These are phyloP conservation scores for Ophonus ardosiacus DNA, from an alignment of 2,888 invertebrate species.

Conservation along the genomic window DNA sequence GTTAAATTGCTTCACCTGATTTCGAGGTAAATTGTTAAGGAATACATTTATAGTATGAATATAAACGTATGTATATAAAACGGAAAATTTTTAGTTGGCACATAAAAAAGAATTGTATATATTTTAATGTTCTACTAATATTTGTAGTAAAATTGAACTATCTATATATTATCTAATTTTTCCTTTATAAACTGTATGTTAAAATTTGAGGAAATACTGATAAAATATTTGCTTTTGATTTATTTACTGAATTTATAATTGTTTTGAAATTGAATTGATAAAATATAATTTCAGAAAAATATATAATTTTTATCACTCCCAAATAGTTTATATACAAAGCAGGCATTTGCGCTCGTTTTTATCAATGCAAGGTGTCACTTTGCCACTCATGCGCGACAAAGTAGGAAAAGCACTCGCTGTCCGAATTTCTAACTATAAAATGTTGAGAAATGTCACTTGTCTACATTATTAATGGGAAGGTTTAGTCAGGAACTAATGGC, in stretches of 20 bases:
- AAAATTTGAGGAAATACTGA: slow-evolving; percentile 21
- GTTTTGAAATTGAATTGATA: no score
- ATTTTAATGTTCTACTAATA: background rate
- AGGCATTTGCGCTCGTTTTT: no score
- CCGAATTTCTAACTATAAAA: no score
- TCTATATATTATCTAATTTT: slow-evolving; percentile 23
- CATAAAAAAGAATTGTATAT: background rate
- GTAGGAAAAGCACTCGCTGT: no score
- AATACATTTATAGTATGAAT: background rate
- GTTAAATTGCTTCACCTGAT: background rate
- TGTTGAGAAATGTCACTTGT: no score
- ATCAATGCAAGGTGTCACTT: no score
- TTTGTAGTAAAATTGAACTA: slow-evolving; percentile 23
- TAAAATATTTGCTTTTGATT: background rate
- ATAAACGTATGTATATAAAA: background rate
- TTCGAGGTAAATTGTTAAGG: slow-evolving; percentile 5
- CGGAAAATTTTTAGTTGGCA: background rate
- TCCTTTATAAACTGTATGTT: background rate
- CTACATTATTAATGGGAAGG: no score
- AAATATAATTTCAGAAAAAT: background rate
- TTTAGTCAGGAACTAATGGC: no score
- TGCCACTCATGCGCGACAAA: no score
- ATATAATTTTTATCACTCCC: background rate
- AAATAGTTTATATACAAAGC: no score
- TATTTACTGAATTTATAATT: background rate